Evolutionary conservation across 1,140 invertebrate species (phyloP), one percentile per base, ranked within the genome.

Genomic region (Rhysida immarginata): DNA sequence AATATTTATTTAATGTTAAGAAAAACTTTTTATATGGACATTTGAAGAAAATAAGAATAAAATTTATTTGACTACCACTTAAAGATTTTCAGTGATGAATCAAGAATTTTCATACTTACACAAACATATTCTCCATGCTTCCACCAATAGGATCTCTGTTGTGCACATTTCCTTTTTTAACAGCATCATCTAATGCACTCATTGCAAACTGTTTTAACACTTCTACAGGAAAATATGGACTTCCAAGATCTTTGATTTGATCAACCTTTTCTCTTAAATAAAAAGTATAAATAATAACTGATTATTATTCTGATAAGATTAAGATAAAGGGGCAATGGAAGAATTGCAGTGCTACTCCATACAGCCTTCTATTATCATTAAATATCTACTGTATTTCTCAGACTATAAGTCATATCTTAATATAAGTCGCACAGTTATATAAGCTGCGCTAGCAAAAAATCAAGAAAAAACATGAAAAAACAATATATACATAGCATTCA

Each of bases 61-160:
- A 56, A 26, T 57, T 16, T 14, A 16, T 42, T 55, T 8, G 16
- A 16, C n/a, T n/a, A n/a, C n/a, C n/a, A n/a, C n/a, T n/a, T n/a
- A n/a, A n/a, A n/a, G n/a, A n/a, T n/a, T n/a, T n/a, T n/a, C n/a
- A n/a, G n/a, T n/a, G n/a, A n/a, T n/a, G n/a, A n/a, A n/a, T n/a
- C n/a, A n/a, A n/a, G n/a, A n/a, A n/a, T n/a, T n/a, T n/a, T n/a
- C n/a, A n/a, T n/a, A 83, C 87, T 81, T 76, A 96, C 89, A 97
- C 77, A 74, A 99, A 99, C 0, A 98, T 78, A 74, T 96, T 96
- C 69, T 96, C 90, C 72, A 97, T 97, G 67, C 84, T 90, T 48
- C 96, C 95, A 16, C 96, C 96, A 54, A 99, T 94, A 0, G 96
- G 93, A 77, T 99, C 96, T 57, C 96, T 75, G 70, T 97, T 97